Conservation (phyloP, 2,888 invertebrate genomes). For the Cylindroiulus punctatus region DNA sequence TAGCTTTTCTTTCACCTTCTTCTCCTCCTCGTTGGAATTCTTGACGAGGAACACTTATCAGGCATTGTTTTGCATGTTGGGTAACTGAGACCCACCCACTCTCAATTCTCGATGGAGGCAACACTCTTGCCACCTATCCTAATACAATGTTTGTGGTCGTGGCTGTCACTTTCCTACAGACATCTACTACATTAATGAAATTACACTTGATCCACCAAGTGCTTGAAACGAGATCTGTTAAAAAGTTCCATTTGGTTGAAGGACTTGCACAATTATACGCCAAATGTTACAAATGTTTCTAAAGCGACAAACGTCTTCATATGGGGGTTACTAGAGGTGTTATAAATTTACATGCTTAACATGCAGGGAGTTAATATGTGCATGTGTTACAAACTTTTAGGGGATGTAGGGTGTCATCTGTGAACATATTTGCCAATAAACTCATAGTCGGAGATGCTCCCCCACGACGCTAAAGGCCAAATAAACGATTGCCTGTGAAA, state of each 20-base stretch:
- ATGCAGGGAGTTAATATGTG: too few species aligned
- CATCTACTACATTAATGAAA: background rate
- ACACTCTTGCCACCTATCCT: background rate
- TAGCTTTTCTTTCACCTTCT: background rate
- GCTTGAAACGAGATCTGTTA: background rate
- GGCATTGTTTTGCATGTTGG: conserved; percentile 8
- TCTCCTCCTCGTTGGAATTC: background rate
- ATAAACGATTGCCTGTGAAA: too few species aligned
- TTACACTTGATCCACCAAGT: background rate
- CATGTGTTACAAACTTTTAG: too few species aligned
- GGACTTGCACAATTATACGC: background rate
- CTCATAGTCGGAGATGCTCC: too few species aligned
- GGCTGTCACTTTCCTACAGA: background rate
- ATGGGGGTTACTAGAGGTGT: too few species aligned
- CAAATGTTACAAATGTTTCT: too few species aligned
- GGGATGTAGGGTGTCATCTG: too few species aligned
- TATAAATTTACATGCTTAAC: too few species aligned
- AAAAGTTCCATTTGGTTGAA: background rate
- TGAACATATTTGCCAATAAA: too few species aligned
- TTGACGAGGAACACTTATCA: conserved; percentile 2
- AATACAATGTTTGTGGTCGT: background rate
- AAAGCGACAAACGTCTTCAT: too few species aligned
- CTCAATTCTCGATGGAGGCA: background rate
- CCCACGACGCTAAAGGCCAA: too few species aligned
- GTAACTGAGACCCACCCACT: conserved; percentile 3